Evolutionary conservation across 2,113 vertebrate genomes (phyloP), one percentile per base, ranked within the genome.

Genomic region (Tupaia chinensis): DNA sequence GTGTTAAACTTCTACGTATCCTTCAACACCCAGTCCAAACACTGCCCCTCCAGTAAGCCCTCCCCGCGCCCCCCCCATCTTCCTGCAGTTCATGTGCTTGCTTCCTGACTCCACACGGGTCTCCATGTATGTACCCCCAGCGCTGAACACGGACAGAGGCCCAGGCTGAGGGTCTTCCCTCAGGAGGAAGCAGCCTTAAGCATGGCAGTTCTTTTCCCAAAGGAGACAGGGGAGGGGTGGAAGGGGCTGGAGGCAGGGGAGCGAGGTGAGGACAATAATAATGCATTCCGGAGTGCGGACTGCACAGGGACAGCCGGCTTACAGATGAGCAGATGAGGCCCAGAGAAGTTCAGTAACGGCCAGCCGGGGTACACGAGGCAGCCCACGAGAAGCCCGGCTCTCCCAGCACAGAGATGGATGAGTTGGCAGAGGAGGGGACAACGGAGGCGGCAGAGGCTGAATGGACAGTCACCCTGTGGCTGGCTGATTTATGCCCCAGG

Each of bases 381-480:
- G 60, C 53, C 27, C 61, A 44, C 56, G 58, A 60, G 61, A 88
- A 20, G 29, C 44, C 2, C 5, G 63, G 32, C 69, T 92, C 32
- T 88, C 65, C 73, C 16, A 3, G 65, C 11, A 14, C 25, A 66
- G 17, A 58, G 86, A 54, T 16, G 27, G 73, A 73, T 66, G 44
- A 44, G 44, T 65, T 79, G 74, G 25, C 15, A 68, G 58, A 19
- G 58, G 76, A 60, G 12, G 27, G 11, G 54, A 34, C 69, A 20
- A 81, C 65, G 54, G 27, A 65, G 20, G 44, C 34, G 56, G 66
- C 66, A 54, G 53, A 72, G 29, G 56, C 58, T 94, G 91, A 96
- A 92, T 92, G 96, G 83, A 90, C 91, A 63, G 91, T 65, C 82
- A 66, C 78, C 63, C 73, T 53, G 63, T 23, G 69, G 72, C 80